Evolutionary conservation across 1,140 invertebrate species (phyloP), one percentile per base, ranked within the genome.

Genomic region (Tigriopus japonicus): DNA sequence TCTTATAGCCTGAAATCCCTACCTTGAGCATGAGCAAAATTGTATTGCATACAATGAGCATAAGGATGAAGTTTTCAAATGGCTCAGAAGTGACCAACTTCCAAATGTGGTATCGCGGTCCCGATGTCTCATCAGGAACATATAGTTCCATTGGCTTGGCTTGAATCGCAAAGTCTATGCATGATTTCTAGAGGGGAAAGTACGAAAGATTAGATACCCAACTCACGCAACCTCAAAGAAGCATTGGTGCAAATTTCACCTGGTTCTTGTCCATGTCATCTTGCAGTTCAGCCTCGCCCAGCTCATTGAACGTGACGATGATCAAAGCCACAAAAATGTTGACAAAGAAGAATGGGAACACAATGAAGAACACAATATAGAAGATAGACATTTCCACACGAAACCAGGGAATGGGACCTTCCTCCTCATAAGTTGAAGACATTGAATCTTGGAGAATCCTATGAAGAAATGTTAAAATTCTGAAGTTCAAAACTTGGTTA

Each of bases 281-380:
- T 75, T 94, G 89, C 59, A 99, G 80, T 75, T 99, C 96, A 65
- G 93, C 93, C 79, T 98, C 94, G 74, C 95, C 95, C 78, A 98
- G 94, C 75, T 98, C 95, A 85, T 99, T 96, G 79, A 99, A 99
- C 64, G 96, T 99, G 74, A 99, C 98, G 78, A 99, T 99, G 76
- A 99, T 99, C 80, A 99, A 87, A 78, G 95, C 95, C 73, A 99
- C 95, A 83, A 98, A 98, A 79, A 99, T 98, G 80, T 98, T 99
- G 72, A 99, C 95, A 79, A 99, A 98, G 87, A 99, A 98, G 81
- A 99, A 98, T 71, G 95, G 95, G 84, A 98, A 98, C 70, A 99
- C 95, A 76, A 98, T 92, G 80, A 99, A 98, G 79, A 98, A 98
- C 72, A 98, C 91, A 68, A 98, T 93, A 80, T 98, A 98, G 81